phyloP scores from a whole-genome alignment of 2,797 vertebrate genomes.

The Anabacerthia variegaticeps region DNA sequence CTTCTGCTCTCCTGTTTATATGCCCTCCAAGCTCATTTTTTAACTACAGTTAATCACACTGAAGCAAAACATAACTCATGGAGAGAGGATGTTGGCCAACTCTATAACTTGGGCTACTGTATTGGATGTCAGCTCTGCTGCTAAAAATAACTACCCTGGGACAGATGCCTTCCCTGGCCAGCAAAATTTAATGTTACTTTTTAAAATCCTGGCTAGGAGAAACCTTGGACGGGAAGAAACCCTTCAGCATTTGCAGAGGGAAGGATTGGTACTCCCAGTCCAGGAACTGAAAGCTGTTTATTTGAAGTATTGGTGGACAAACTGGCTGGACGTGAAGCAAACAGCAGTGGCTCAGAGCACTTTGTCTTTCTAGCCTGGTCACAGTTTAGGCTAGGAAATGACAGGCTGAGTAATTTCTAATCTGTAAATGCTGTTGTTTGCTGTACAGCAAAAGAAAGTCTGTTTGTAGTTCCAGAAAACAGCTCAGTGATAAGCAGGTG shows the following conservation, averaged over 20 bases:
- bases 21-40: slow-evolving; percentile 54
- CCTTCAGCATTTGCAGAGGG: background rate
- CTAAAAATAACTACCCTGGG: slow-evolving; percentile 47
- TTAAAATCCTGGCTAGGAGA: background rate
- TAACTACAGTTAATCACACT: slow-evolving; percentile 55
- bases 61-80: slow-evolving; percentile 43
- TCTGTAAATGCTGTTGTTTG: background rate
- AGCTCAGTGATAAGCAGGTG: background rate
- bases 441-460: background rate
- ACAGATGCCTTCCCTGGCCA: slow-evolving; percentile 29
- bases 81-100: background rate
- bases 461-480: background rate
- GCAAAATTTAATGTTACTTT: slow-evolving; percentile 32
- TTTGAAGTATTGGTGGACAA: background rate
- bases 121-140: slow-evolving; percentile 2
- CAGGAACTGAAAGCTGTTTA: background rate
- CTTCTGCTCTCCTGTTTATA: slow-evolving; percentile 55
- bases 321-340: background rate
- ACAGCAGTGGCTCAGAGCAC: background rate
- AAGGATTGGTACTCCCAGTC: background rate
- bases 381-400: background rate
- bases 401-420: background rate
- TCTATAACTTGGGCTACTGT: background rate
- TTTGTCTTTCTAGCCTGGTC: background rate
- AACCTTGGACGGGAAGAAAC: background rate